A percentile compares a stretch with the other conserved stretches of the same genome.
Evolutionary conservation across 2,113 vertebrate genomes (phyloP).

Genomic region (Cinclus mexicanus): DNA sequence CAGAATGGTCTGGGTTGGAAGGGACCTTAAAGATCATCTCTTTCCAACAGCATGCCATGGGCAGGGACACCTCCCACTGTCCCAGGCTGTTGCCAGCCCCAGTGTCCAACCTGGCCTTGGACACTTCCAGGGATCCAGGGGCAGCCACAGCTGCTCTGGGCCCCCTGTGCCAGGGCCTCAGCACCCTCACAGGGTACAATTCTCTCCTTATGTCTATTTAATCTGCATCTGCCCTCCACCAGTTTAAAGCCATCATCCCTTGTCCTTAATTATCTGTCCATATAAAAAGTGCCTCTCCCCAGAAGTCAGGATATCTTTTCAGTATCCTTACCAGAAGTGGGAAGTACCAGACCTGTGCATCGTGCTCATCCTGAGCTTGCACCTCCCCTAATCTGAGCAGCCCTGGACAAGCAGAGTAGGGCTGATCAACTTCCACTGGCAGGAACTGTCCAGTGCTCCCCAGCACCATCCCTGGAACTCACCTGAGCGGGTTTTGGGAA

Average conservation of each 20-base stretch:
- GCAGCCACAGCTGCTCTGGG: background rate
- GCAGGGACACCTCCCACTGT: background rate
- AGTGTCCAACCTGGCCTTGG: background rate
- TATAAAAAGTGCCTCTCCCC: background rate
- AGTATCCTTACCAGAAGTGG: background rate
- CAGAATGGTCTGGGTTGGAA: background rate
- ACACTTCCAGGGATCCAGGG: background rate
- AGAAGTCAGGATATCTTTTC: background rate
- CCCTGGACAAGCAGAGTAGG: background rate
- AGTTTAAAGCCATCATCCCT: background rate
- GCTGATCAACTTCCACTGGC: background rate
- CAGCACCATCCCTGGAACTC: background rate
- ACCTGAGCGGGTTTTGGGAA: conserved; percentile 98
- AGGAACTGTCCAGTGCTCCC: background rate
- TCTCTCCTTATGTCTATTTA: background rate
- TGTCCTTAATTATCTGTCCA: background rate
- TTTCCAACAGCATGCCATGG: background rate
- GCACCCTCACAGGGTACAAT: background rate
- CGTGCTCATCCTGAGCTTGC: background rate
- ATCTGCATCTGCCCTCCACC: background rate
- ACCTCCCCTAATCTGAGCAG: background rate
- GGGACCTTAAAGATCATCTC: background rate
- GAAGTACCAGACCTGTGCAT: background rate
- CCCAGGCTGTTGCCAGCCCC: background rate
- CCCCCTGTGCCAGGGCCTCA: background rate